A percentile compares a stretch with the other conserved stretches of the same genome.
These are phyloP conservation scores for Daubentonia madagascariensis DNA, from an alignment of 2,113 vertebrate genomes.

Conservation along the genomic window DNA sequence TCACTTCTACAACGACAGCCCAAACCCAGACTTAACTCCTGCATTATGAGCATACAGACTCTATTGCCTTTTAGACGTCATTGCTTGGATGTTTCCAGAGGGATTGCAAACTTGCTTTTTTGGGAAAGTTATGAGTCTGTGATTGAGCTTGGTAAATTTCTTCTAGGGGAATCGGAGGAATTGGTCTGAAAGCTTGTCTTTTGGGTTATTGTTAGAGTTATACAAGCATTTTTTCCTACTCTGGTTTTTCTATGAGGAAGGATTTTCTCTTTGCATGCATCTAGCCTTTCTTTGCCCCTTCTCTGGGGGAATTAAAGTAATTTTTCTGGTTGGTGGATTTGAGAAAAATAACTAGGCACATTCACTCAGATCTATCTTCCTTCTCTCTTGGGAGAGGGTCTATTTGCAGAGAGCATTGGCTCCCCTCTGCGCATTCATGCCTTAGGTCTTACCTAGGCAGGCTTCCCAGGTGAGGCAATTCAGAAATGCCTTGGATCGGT, in stretches of 20 bases:
- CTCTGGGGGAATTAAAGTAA: neutral
- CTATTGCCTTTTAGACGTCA: neutral
- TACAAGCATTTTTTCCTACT: neutral
- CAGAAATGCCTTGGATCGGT: neutral
- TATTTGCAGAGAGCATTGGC: neutral
- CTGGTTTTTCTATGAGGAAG: neutral
- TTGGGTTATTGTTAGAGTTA: neutral
- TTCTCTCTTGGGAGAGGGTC: neutral
- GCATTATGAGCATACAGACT: neutral
- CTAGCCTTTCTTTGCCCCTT: neutral
- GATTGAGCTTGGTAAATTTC: neutral
- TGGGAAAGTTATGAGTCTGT: neutral
- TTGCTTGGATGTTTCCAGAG: neutral
- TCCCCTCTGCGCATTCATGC: neutral
- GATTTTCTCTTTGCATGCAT: neutral
- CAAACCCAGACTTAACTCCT: neutral
- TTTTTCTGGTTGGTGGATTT: constrained; percentile 24
- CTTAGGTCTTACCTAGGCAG: neutral
- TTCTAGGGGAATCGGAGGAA: neutral
- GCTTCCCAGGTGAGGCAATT: neutral
- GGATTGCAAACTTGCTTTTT: neutral
- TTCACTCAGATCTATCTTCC: neutral
- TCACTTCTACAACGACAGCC: neutral
- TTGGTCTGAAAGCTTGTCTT: constrained; percentile 10
- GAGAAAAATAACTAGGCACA: neutral